Evolutionary conservation across 2,797 vertebrate species (phyloP), one percentile per base, ranked within the genome.

Genomic region (Australoheros facetus): DNA sequence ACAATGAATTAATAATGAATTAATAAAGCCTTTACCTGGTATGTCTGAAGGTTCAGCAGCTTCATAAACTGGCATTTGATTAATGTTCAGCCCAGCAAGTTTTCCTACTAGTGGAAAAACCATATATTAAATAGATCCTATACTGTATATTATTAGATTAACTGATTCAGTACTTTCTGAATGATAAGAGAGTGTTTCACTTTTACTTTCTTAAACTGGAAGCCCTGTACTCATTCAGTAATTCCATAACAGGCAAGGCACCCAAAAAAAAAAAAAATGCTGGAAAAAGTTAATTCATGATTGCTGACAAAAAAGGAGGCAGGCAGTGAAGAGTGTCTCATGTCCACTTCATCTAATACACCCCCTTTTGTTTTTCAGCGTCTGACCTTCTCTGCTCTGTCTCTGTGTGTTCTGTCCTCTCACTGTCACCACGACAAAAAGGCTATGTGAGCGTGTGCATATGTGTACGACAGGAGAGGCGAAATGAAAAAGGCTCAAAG

Each of bases 381-480:
- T 75, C 51, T 79, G 77, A 87, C 85, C 82, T 86, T 84, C 64
- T 77, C n/a, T 59, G 2, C 55, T n/a, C 10, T 34, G 73, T 17
- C 53, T 71, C 60, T 72, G 70, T 58, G 55, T 28, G n/a, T 64
- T 88, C 48, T 39, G 42, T 9, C 42, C 64, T 69, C 79, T 75
- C 71, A 53, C 79, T 71, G 75, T 87, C 82, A 70, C 74, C 45
- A 75, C 64, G 72, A 85, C 72, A 86, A 87, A 88, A 83, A 70
- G 37, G 17, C 30, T 45, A 30, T 23, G 14, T 13, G 34, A 9
- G 32, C 45, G 14, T 54, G 79, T 53, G 53, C 42, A 53, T 51
- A 19, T 10, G 60, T 72, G 28, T 45, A 45, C 51, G 34, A 56
- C 37, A 71, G 34, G 34, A 26, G 37, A 59, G n/a, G 21, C 57